Base-by-base conservation (phyloP, 2,113 vertebrate species). In the Syngnathoides biaculeatus region DNA sequence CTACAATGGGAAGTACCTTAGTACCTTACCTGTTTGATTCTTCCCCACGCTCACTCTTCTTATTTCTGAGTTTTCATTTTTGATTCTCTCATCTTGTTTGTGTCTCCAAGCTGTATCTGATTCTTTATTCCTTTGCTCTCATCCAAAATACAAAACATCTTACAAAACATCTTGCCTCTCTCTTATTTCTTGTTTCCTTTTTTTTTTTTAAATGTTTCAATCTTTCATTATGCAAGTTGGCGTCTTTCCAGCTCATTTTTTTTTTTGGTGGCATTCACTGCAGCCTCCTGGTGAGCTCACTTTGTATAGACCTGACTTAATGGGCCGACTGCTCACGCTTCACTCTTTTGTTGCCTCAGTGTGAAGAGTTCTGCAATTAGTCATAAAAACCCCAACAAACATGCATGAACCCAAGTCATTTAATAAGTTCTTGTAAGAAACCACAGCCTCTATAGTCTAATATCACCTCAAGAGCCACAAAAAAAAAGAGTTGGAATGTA, bases 91-190 rank as follows among this genome's bases (percentile, higher is more conserved):
- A 76, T 84, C 77, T 84, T 48, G 66, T 85, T 77, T 80, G 69
- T 67, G 78, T 80, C 71, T 86, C 60, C 63, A 83, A 83, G 77
- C 65, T 84, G 83, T 89, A 82, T 72, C 79, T 42, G 50, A 20
- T 19, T 82, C 78, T 61, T 87, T 62, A 72, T 78, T 75, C 79
- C 74, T 77, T 81, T 88, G 78, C 86, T 89, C 88, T 85, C 82
- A 83, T 88, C 83, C 74, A 73, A 86, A 85, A 84, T 79, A 91
- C 86, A 90, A 90, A 91, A 89, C 68, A 68, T 79, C 69, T 87
- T 55, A 80, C 82, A 86, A 88, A 87, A 84, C 48, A 60, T 68
- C 58, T 55, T 56, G 69, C 71, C 78, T 72, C 68, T 73, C 82
- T 82, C 61, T 81, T 70, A 52, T 84, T 84, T 80, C 57, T 77